Conservation (phyloP, 2,113 vertebrate species). For the Mus pahari region DNA sequence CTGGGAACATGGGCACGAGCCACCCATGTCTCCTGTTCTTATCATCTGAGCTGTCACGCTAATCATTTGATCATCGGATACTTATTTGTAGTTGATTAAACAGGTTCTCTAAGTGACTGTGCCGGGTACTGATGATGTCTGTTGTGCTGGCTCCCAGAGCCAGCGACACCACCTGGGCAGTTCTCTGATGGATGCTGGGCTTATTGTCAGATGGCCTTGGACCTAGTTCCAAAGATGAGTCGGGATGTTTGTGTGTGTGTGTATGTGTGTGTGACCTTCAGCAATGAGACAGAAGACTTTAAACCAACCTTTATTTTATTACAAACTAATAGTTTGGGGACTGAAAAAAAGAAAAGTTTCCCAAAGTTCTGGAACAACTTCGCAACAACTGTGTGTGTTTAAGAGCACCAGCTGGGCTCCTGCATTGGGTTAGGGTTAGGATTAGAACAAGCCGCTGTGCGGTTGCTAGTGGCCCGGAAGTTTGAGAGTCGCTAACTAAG, state of each 20-base stretch:
- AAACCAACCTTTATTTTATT: conserved; percentile 74
- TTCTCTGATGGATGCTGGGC: neutral
- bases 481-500: conserved; percentile 53
- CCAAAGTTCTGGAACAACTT: conserved; percentile 56
- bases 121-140: neutral
- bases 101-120: neutral
- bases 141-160: neutral
- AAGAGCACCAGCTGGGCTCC: conserved; percentile 31
- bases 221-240: conserved; percentile 27
- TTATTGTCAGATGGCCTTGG: neutral
- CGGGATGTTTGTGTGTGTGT: too few species aligned
- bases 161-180: neutral
- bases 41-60: neutral
- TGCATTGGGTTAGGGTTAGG: neutral
- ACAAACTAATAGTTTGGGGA: conserved; percentile 60
- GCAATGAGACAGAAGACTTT: conserved; percentile 36
- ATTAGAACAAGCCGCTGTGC: neutral
- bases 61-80: neutral
- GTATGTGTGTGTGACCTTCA: conserved; percentile 20
- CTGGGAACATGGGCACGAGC: neutral
- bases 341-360: conserved; percentile 47
- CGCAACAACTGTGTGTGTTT: conserved; percentile 20
- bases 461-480: neutral
- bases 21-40: neutral
- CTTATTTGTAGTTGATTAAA: neutral